Conservation (phyloP, 2,113 vertebrate genomes). For the Grus americana region DNA sequence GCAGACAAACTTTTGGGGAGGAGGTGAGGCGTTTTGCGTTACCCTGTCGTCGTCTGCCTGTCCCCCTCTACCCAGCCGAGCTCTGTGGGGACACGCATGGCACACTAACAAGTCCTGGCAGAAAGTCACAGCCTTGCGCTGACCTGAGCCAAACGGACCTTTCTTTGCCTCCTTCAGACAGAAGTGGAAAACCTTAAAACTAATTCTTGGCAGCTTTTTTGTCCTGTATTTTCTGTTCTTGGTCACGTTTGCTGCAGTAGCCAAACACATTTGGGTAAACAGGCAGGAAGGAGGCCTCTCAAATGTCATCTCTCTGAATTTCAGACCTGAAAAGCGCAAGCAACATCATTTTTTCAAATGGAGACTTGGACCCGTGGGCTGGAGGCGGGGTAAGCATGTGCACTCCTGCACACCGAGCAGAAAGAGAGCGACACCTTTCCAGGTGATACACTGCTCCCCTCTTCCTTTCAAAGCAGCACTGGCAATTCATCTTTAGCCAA, state of each 20-base stretch:
- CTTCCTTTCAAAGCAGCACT: neutral
- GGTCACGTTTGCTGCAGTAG: neutral
- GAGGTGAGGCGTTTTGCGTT: conserved; percentile 67
- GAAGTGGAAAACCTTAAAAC: neutral
- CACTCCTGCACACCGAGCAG: neutral
- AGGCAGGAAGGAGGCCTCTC: neutral
- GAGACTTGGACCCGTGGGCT: conserved; percentile 94
- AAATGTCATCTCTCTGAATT: neutral
- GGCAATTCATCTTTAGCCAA: neutral
- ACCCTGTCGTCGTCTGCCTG: too few species aligned
- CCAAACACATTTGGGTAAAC: neutral
- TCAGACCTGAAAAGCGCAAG: conserved; percentile 84
- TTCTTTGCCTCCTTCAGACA: neutral
- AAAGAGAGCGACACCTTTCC: neutral
- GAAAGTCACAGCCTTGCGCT: neutral
- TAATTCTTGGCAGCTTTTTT: neutral
- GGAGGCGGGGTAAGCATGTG: conserved; percentile 85
- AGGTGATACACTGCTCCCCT: neutral
- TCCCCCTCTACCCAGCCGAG: neutral
- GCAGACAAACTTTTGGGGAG: conserved; percentile 82
- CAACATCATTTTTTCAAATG: conserved; percentile 97
- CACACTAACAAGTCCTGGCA: neutral
- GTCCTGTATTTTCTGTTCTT: neutral
- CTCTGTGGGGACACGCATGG: neutral
- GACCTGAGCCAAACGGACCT: neutral